These are phyloP conservation scores for Moxostoma hubbsi DNA, from an alignment of 2,797 vertebrate genomes.

Conservation along the genomic window DNA sequence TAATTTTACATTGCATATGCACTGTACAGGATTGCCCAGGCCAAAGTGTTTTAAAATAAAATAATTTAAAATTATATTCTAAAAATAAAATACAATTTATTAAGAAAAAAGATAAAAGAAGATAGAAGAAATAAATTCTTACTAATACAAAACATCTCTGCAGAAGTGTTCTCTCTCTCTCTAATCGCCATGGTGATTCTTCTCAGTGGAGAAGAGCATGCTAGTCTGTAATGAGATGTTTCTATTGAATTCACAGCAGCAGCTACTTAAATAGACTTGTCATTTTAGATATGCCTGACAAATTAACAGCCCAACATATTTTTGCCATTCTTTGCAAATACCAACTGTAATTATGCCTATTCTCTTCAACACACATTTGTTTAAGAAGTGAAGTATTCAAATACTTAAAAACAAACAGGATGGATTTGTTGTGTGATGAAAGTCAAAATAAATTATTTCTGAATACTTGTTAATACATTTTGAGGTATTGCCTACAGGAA, in stretches of 20 bases:
- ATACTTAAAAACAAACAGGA: conserved; percentile 8
- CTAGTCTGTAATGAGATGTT: conserved; percentile 64
- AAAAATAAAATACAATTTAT: too few species aligned
- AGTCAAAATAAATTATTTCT: conserved; percentile 27
- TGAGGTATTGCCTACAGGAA: conserved; percentile 18
- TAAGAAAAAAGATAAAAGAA: too few species aligned
- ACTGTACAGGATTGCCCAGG: too few species aligned
- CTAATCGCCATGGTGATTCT: conserved; percentile 56
- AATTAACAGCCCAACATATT: conserved; percentile 64
- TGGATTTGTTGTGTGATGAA: conserved; percentile 12
- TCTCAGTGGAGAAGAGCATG: conserved; percentile 40
- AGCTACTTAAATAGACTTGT: conserved; percentile 64
- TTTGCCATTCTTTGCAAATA: conserved; percentile 57
- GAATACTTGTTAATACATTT: conserved; percentile 12
- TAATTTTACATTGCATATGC: too few species aligned
- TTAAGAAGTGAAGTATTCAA: conserved; percentile 5
- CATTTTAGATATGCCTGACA: conserved; percentile 64
- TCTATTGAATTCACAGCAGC: conserved; percentile 61
- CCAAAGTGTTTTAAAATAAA: too few species aligned
- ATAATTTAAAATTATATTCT: too few species aligned
- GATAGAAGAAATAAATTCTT: too few species aligned
- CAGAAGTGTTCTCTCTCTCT: too few species aligned
- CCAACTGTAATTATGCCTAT: conserved; percentile 60
- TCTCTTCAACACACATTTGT: conserved; percentile 54
- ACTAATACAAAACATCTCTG: too few species aligned